Evolutionary conservation across 2,888 invertebrate species (phyloP), one percentile per base, ranked within the genome.

Genomic region (Nezara viridula): DNA sequence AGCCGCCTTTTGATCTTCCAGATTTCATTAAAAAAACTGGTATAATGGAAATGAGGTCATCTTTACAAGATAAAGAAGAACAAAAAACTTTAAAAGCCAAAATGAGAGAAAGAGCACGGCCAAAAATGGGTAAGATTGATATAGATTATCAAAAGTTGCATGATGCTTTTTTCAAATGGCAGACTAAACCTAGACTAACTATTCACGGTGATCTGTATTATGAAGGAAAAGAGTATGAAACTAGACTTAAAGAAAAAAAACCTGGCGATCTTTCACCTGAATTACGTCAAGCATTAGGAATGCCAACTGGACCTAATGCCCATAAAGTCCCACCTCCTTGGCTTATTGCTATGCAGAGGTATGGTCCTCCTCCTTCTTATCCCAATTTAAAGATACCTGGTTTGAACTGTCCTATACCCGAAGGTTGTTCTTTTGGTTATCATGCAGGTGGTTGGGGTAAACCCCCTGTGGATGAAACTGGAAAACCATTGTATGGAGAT

Each of bases 401-500:
- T 0, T 94, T 99, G 10, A 99, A 99, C 94, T 98, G 99, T 3
- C 98, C 99, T 0, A 99, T 99, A 92, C 99, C 99, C 0, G 99
- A 99, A 90, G 96, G 96, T 3, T 99, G 99, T 92, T 97, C 98
- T 0, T 99, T 99, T 93, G 99, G 99, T 32, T 99, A 99, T 93
- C 99, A 99, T 94, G 99, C 99, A 0, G 99, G 98, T 66, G 99
- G 99, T 47, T 99, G 99, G 99, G 99, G 99, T 90, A 99, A 99
- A 93, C 99, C 99, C 21, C 99, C 99, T 0, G 99, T 99, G 0
- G 99, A 99, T 93, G 99, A 99, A 93, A 96, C 96, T 90, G 99
- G 99, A 60, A 97, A 98, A 93, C 99, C 99, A 0, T 94, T 99
- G 1, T 99, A 99, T 92, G 99, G 99, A 3, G 99, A 99, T 93